phyloP scores from a whole-genome alignment of 2,113 vertebrate genomes.

The Atrichornis clamosus region DNA sequence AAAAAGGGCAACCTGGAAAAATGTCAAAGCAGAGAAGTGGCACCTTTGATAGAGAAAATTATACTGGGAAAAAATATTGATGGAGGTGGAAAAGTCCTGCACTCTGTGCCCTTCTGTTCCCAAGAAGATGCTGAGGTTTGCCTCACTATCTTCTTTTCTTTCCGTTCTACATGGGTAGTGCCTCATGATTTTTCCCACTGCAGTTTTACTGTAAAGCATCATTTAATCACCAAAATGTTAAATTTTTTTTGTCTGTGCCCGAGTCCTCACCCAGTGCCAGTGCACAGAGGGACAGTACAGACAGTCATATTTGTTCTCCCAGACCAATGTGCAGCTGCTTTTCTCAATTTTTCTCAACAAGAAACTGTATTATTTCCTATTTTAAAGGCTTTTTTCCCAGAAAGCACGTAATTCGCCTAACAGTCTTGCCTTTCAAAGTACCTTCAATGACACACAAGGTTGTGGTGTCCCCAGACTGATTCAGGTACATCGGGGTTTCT shows the following conservation, averaged over 20 bases:
- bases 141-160: background rate
- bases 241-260: background rate
- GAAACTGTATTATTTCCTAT: background rate
- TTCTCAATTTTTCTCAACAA: background rate
- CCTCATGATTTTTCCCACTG: background rate
- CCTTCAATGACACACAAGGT: constrained; percentile 49
- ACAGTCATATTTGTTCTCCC: background rate
- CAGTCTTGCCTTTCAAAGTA: constrained; percentile 45
- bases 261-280: background rate
- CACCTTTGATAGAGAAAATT: background rate
- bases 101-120: background rate
- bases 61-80: background rate
- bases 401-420: background rate
- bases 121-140: background rate
- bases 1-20: background rate
- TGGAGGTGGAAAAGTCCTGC: background rate
- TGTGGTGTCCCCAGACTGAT: constrained; percentile 35
- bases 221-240: background rate
- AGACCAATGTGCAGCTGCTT: background rate
- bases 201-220: background rate
- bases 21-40: background rate
- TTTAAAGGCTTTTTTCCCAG: background rate
- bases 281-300: background rate
- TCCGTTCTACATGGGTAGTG: background rate
- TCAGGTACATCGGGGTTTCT: constrained; percentile 55